A percentile compares a stretch with the other conserved stretches of the same genome.
Evolutionary conservation across 2,888 invertebrate species (phyloP).

Genomic region (Tridacna crocea): DNA sequence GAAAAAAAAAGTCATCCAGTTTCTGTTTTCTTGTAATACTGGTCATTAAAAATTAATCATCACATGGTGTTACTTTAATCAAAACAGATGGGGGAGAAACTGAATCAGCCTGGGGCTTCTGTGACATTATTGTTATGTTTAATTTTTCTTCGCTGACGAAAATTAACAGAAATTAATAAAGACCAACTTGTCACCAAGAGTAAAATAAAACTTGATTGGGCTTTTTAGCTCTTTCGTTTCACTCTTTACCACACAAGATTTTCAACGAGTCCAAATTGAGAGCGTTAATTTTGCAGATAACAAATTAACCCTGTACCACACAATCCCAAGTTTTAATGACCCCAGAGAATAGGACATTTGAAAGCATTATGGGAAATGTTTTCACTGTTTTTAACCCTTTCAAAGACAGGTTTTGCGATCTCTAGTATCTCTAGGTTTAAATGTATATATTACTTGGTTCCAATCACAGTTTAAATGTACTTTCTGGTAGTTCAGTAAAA

Average conservation of each 20-base stretch:
- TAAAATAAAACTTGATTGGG: conserved; percentile 16
- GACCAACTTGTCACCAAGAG: conserved; percentile 30
- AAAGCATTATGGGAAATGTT: not conserved
- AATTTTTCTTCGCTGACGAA: conserved; percentile 41
- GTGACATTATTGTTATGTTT: conserved; percentile 40
- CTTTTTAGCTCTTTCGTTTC: not conserved
- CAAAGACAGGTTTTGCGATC: no score
- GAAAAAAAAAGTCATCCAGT: not conserved
- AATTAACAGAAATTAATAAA: conserved; percentile 53
- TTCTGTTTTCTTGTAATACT: conserved; percentile 30
- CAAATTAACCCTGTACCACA: not conserved
- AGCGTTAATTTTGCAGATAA: no score
- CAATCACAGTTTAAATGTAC: no score
- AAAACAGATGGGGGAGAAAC: conserved; percentile 34
- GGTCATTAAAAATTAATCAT: conserved; percentile 60
- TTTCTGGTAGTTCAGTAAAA: no score
- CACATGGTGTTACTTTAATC: conserved; percentile 47
- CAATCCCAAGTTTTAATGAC: not conserved
- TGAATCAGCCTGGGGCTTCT: conserved; percentile 20
- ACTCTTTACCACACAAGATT: no score
- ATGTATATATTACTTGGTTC: no score
- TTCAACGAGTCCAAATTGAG: no score
- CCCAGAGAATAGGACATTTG: not conserved
- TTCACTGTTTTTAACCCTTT: no score
- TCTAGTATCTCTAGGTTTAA: no score